A percentile compares a stretch with the other conserved stretches of the same genome.
Conservation (phyloP, 2,113 vertebrate genomes). For the Mugil cephalus region DNA sequence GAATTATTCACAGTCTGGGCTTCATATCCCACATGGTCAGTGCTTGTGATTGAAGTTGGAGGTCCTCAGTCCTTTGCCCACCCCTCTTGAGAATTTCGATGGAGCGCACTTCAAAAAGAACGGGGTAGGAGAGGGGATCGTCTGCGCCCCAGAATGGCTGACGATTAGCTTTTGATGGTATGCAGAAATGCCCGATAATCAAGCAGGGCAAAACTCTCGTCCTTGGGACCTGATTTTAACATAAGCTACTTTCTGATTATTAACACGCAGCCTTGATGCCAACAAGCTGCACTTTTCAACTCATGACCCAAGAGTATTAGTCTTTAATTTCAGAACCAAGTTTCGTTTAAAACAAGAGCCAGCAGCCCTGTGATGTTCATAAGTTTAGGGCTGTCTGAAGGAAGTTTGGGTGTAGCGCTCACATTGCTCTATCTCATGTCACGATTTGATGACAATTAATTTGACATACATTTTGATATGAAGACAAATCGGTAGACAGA, state of each 20-base stretch:
- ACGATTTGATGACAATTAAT: no score
- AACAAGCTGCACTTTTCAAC: conserved; percentile 20
- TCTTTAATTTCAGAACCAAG: background rate
- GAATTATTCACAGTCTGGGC: conserved; percentile 66
- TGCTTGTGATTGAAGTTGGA: conserved; percentile 64
- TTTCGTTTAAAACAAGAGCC: background rate
- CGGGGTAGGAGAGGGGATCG: conserved; percentile 64
- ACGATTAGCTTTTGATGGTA: conserved; percentile 59
- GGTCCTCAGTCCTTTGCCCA: conserved; percentile 51
- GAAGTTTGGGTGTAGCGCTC: background rate
- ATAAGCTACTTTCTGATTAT: conserved; percentile 16
- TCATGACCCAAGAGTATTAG: background rate
- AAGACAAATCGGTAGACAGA: background rate
- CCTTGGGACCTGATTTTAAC: conserved; percentile 16
- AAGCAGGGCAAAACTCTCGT: conserved; percentile 7
- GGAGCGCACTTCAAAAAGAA: conserved; percentile 47
- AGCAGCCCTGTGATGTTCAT: background rate
- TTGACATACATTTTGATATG: background rate
- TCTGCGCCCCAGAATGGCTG: conserved; percentile 41
- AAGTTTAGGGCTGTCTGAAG: background rate
- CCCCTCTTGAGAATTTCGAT: conserved; percentile 37
- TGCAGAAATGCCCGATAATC: conserved; percentile 44
- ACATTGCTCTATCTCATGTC: background rate
- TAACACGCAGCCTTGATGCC: background rate
- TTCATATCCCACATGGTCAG: conserved; percentile 62